Evolutionary conservation across 2,113 vertebrate species (phyloP).

Genomic region (Microtus montanus): DNA sequence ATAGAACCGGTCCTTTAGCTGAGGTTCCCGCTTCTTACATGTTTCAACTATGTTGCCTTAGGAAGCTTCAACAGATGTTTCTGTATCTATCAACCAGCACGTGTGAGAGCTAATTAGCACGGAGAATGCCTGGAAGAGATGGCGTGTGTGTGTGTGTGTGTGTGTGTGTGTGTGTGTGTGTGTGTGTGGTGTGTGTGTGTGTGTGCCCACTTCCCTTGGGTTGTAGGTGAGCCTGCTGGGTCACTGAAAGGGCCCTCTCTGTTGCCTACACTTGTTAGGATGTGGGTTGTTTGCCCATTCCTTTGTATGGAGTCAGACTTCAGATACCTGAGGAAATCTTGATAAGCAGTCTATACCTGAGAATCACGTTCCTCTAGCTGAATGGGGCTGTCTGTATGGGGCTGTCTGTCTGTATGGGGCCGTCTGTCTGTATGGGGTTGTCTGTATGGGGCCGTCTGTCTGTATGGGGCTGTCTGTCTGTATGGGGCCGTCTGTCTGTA

Average conservation of each 20-base stretch:
- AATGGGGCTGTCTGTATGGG: neutral
- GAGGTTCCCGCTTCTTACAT: neutral
- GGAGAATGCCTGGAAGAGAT: neutral
- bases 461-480: too few relatives aligned
- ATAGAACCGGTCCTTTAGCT: neutral
- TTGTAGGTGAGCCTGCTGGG: neutral
- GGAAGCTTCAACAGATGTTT: neutral
- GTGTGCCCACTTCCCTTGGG: neutral
- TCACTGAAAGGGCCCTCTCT: neutral
- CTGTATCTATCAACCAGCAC: neutral
- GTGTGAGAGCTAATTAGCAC: neutral
- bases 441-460: too few relatives aligned
- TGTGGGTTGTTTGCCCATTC: neutral
- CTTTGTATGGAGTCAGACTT: slow-evolving; percentile 4
- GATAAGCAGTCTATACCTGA: neutral
- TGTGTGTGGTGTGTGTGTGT: too few relatives aligned
- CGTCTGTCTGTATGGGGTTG: too few relatives aligned
- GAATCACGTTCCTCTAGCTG: neutral
- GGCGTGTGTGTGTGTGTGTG: too few relatives aligned
- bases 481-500: too few relatives aligned
- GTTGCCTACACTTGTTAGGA: neutral
- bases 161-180: neutral
- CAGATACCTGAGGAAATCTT: neutral
- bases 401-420: too few relatives aligned
- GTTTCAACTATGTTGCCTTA: neutral